Base-by-base conservation (phyloP, 2,797 vertebrate genomes). In the Onychomys arenicola region DNA sequence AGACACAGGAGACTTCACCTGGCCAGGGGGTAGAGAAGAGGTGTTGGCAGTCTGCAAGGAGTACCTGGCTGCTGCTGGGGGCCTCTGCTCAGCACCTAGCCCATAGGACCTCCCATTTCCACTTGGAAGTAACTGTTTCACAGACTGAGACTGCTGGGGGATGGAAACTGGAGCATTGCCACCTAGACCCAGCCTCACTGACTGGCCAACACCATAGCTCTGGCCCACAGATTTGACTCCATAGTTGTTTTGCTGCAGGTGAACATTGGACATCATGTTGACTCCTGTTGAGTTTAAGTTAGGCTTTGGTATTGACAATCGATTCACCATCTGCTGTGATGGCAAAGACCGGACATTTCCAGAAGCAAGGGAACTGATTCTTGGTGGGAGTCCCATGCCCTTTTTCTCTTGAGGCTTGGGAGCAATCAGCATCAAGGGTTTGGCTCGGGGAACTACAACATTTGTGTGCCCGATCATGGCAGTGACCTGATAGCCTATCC, bases 381-480 rank as follows among this genome's bases (percentile, higher is more conserved):
- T 99, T 83, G 99, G 99, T n/a, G 99, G 99, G 97, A 99, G 99
- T 92, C 99, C 99, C 94, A 99, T 98, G 89, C 99, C 98, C 97
- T 99, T 99, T 98, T 99, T 99, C 91, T 99, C 99, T 97, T 99
- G 99, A 80, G 98, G 98, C 98, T 99, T 99, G 94, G 99, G 99
- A 84, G 99, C 99, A 93, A 99, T 99, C 63, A 99, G 98, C 98
- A 99, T 98, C 95, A 99, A 98, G 76, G 99, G 99, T 98, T 99
- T 99, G 59, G 99, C 99, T 78, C 99, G 99, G 6, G 99, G 99
- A 82, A 99, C 99, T 43, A 99, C 99, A 23, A 99, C 99, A 23
- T 99, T 99, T 76, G 99, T 99, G 98, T 99, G 99, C 10, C 99
- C 99, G 57, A 99, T 99, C 99, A 99, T 99, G 78, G 99, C 99